phyloP scores from a whole-genome alignment of 2,797 vertebrate species.

The Sebastes taczanowskii region DNA sequence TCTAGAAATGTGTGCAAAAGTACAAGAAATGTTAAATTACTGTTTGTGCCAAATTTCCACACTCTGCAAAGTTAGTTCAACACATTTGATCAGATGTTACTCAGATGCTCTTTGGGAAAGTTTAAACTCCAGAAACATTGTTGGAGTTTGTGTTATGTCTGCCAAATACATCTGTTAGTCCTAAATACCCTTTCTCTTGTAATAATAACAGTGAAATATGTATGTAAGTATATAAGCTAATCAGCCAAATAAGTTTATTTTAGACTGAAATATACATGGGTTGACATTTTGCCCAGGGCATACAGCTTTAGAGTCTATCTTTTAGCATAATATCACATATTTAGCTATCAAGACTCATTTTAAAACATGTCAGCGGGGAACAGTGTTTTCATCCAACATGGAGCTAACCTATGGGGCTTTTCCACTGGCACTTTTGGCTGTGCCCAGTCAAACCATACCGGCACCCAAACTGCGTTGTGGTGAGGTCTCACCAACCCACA shows the following conservation, averaged over 20 bases:
- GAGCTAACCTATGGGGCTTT: background rate
- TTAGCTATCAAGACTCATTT: background rate
- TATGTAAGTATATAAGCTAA: background rate
- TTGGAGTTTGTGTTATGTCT: background rate
- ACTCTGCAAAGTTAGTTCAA: background rate
- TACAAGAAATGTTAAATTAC: background rate
- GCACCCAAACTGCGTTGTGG: no score
- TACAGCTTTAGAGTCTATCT: background rate
- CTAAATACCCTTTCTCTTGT: background rate
- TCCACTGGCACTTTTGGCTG: no score
- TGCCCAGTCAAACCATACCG: no score
- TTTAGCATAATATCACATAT: background rate
- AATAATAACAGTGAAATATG: background rate
- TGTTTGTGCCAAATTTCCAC: background rate
- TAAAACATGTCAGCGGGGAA: rapidly evolving
- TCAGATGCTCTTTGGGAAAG: background rate
- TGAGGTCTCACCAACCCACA: no score
- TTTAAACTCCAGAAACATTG: background rate
- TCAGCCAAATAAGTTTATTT: background rate
- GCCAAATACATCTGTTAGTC: background rate
- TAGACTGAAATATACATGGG: background rate
- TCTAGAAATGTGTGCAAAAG: background rate
- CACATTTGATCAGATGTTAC: background rate
- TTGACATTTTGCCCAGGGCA: background rate
- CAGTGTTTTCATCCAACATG: background rate